Evolutionary conservation across 1,140 invertebrate species (phyloP).

Genomic region (Matsumurasca onukii): DNA sequence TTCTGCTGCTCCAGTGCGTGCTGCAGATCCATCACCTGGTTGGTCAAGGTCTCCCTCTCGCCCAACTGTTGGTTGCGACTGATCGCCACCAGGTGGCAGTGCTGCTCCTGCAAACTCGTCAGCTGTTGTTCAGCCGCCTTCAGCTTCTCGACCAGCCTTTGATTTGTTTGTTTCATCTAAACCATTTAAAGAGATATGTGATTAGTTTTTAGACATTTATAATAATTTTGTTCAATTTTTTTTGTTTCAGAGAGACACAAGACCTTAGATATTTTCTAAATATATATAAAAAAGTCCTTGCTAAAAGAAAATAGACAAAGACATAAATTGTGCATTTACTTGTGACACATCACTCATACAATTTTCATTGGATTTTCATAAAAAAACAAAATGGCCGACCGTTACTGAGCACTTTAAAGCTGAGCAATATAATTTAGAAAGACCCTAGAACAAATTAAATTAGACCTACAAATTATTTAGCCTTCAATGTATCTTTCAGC

Average conservation of each 20-base stretch:
- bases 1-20: constrained; percentile 65
- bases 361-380: too few species aligned
- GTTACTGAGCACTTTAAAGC: too few species aligned
- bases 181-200: too few species aligned
- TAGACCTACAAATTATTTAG: too few species aligned
- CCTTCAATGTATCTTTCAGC: too few species aligned
- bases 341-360: too few species aligned
- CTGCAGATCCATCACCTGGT: constrained; percentile 61
- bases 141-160: constrained; percentile 35
- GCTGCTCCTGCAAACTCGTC: constrained; percentile 58
- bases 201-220: too few species aligned
- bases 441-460: too few species aligned
- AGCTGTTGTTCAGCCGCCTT: constrained; percentile 36
- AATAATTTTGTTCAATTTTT: constrained; percentile 4
- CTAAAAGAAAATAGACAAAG: too few species aligned
- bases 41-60: constrained; percentile 68
- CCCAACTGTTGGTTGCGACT: constrained; percentile 69
- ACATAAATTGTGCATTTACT: too few species aligned
- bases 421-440: too few species aligned
- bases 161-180: constrained; percentile 34
- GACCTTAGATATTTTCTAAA: neutral
- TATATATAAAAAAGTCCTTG: neutral
- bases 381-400: too few species aligned
- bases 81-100: constrained; percentile 64
- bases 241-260: neutral